phyloP scores from a whole-genome alignment of 2,113 vertebrate species.

The Poicephalus gulielmi region DNA sequence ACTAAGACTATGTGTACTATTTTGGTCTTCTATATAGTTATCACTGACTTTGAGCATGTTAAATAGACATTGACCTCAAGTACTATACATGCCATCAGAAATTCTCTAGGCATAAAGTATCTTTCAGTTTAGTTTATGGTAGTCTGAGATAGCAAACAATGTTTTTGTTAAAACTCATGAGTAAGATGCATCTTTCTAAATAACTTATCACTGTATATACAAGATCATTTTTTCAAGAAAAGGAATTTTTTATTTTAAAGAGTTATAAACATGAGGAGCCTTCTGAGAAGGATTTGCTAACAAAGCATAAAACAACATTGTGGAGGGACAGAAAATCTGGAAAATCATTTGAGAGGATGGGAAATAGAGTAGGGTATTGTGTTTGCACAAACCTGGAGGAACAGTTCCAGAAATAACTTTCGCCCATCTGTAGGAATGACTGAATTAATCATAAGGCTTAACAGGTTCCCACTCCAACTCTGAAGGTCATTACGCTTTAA shows the following conservation, averaged over 20 bases:
- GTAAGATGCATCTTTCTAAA: not conserved
- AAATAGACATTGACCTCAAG: not conserved
- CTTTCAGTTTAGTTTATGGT: not conserved
- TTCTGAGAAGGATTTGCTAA: not conserved
- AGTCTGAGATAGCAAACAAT: not conserved
- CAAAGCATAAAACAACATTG: not conserved
- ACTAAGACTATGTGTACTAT: not conserved
- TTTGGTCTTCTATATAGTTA: not conserved
- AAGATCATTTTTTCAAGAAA: not conserved
- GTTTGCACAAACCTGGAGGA: not conserved
- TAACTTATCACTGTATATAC: not conserved
- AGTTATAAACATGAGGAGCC: not conserved
- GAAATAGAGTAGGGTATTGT: not conserved
- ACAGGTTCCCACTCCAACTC: not conserved
- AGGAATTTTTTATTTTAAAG: not conserved
- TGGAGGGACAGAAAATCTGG: conserved; percentile 3
- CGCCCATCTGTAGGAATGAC: not conserved
- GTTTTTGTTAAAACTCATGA: not conserved
- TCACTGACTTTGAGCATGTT: not conserved
- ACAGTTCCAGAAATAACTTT: conserved; percentile 34
- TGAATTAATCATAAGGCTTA: not conserved
- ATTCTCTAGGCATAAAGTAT: not conserved
- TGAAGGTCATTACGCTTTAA: not conserved
- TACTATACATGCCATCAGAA: not conserved
- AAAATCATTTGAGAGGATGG: not conserved